Evolutionary conservation across 2,797 vertebrate species (phyloP), one percentile per base, ranked within the genome.

Genomic region (Mallotus villosus): DNA sequence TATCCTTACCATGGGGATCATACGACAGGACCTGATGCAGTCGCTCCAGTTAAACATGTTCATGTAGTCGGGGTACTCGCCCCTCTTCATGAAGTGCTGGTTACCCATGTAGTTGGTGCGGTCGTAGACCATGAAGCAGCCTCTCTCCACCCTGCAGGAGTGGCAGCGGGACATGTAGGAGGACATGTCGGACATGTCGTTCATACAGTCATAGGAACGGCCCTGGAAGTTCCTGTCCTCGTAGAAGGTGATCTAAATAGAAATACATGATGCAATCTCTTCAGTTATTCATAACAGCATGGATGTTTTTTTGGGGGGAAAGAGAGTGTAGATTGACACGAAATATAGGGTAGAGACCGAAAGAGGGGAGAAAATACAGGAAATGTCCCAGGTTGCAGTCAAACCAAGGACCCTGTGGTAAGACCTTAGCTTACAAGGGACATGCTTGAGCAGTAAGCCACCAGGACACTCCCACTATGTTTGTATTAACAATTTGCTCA

Each of bases 1-100:
- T 37, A 2, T 12, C 11, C 34, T 57, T 76, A 85, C 85, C 67
- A n/a, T 27, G 46, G 68, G 69, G 41, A 29, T 22, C 37, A 41
- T 29, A 25, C 59, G 69, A 12, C 61, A 58, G 27, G 69, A 60
- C 19, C 62, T 63, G 16, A 63, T 63, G 8, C 62, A 17, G 27
- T 37, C 32, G 19, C 5, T 58, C 19, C 27, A 29, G 27, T 17
- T 21, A 32, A 29, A 29, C 29, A 37, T 63, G 5, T 17, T 29
- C 27, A n/a, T 29, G 41, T 25, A 71, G 58, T 70, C 68, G 14
- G 68, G 6, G 41, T 70, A 37, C 37, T 29, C 55, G 21, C 59
- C 68, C 60, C 60, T 51, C 37, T 8, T 27, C 69, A 41, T 27
- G 62, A 63, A 63, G 62, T n/a, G 7, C 62, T 63, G 62, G 62